Conservation (phyloP, 2,888 invertebrate species). For the Synanthedon andrenaeformis region DNA sequence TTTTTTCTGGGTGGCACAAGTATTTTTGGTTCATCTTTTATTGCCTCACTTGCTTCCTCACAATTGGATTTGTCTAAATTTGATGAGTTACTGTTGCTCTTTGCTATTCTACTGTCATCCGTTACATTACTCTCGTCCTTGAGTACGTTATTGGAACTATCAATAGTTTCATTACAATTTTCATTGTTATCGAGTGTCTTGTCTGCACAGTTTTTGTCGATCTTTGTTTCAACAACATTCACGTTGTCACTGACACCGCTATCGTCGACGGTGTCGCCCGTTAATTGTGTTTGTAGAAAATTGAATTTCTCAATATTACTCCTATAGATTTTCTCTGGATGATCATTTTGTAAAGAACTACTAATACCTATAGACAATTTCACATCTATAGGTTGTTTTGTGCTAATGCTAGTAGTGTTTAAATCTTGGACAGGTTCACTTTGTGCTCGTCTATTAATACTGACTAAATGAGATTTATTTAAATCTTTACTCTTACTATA, state of each 20-base stretch:
- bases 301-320: conserved; percentile 50
- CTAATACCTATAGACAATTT: conserved; percentile 12
- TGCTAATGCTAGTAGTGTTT: conserved; percentile 20
- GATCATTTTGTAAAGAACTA: conserved; percentile 15
- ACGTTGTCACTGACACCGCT: conserved; percentile 14
- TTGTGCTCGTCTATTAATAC: conserved; percentile 4
- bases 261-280: conserved; percentile 25
- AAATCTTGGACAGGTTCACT: conserved; percentile 7
- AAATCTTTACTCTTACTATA: conserved; percentile 34
- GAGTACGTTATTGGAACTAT: conserved; percentile 11
- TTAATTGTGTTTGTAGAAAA: conserved; percentile 57
- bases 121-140: conserved; percentile 43
- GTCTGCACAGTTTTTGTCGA: conserved; percentile 22
- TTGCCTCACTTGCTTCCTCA: conserved; percentile 14
- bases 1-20: conserved; percentile 59
- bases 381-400: conserved; percentile 14
- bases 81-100: conserved; percentile 19
- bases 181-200: conserved; percentile 12
- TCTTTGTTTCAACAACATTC: conserved; percentile 5
- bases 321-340: conserved; percentile 45
- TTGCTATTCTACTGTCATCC: conserved; percentile 52
- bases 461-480: conserved; percentile 21
- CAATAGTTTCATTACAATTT: conserved; percentile 9
- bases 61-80: conserved; percentile 11
- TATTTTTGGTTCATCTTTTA: conserved; percentile 31